Evolutionary conservation across 2,797 vertebrate species (phyloP), one percentile per base, ranked within the genome.

Genomic region (Melopsittacus undulatus): DNA sequence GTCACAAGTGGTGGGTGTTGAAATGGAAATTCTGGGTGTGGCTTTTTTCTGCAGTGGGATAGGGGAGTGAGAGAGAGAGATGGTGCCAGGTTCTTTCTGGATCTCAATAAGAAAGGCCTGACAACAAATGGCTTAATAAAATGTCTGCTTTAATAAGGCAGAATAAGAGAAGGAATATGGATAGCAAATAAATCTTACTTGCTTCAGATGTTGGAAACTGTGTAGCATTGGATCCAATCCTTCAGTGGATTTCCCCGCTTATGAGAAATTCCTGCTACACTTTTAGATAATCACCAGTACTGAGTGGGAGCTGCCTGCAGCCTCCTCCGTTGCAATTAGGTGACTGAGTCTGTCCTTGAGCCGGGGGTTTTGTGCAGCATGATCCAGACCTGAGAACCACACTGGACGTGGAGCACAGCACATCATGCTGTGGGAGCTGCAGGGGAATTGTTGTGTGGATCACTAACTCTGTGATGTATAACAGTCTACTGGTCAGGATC

Each of bases 121-220:
- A 40, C 45, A 93, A 52, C 18, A 90, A 75, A 69, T 40, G 64
- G 13, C 67, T 87, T 77, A 54, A 51, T 82, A 48, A 89, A 93
- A 34, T 49, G 29, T 3, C 13, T 66, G 32, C 42, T 82, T 89
- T 84, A 38, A n/a, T 52, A 70, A 74, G 36, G 23, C 24, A 74
- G 42, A 64, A 13, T 69, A 57, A 74, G 40, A 86, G 29, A n/a
- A 80, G 10, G 21, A 87, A 32, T 69, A 54, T 17, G 36, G 30
- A 30, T 19, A 81, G 34, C 15, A 72, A 56, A 61, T 64, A 68
- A 62, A 14, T 72, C 52, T 78, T 75, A 43, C 19, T 73, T 32
- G 3, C 23, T 84, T 82, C 54, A 40, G 46, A 32, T 82, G 20
- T 59, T 82, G n/a, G 30, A 36, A 87, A 48, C 34, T 1, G 0